Evolutionary conservation across 1,140 invertebrate genomes (phyloP), one percentile per base, ranked within the genome.

Genomic region (Condylostylus longicornis): DNA sequence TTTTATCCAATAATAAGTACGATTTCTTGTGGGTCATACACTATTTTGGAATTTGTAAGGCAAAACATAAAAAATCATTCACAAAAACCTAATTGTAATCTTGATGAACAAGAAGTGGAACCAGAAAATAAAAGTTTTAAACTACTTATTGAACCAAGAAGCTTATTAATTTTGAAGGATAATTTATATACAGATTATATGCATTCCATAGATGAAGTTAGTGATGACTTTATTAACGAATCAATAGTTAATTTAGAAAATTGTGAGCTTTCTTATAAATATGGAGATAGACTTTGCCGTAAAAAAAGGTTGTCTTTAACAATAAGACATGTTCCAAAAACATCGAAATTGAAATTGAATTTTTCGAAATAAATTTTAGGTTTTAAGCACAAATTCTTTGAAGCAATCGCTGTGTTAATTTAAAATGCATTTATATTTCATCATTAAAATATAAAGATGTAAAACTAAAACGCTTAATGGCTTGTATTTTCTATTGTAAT

Each of bases 1-100:
- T 98, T 95, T 63, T 80, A 79, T 64, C 90, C 93, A 12, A 82
- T 79, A 17, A 84, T 98, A 30, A 82, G 86, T 9, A 98, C 93
- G 2, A 83, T 98, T 29, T 89, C 76, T 44, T 75, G 90, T 48
- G 89, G 89, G 0, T 89, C 86, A 1, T 80, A 94, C 55, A 86
- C 81, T 19, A 51, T 96, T 10, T 65, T 98, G 32, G 79, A 94
- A 52, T 93, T 64, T 75, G n/a, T 49, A 67, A 75, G 54, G 63
- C 62, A 17, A 60, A 69, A 19, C 50, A 56, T 34, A 42, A 42
- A 36, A 47, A 47, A 25, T 12, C 22, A 13, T 3, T 4, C 37
- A 30, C 28, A 47, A 53, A 23, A 23, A 40, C 29, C 3, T n/a
- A 36, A 9, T 4, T 15, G 5, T 9, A 6, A 6, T 12, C 15